Percentiles rank a stretch among this genome's conserved stretches.
Evolutionary conservation across 2,113 vertebrate genomes (phyloP).

Genomic region (Dasypus novemcinctus): DNA sequence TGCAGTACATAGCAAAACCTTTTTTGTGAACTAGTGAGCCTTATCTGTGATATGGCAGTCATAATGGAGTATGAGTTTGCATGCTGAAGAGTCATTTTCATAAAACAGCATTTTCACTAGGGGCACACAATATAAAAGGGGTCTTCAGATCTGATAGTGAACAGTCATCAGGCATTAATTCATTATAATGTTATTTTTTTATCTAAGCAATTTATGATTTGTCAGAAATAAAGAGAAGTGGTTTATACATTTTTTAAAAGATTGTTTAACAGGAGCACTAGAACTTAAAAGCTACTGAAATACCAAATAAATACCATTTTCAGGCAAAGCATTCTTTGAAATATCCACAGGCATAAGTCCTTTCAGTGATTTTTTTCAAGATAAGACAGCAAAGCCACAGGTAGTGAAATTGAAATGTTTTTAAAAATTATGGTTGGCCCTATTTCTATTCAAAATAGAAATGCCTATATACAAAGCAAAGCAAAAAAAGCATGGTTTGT

Average conservation of each 20-base stretch:
- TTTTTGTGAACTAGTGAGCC: conserved; percentile 75
- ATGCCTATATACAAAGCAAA: not conserved
- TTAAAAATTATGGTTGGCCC: not conserved
- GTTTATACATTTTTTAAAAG: conserved; percentile 75
- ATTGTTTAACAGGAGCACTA: conserved; percentile 58
- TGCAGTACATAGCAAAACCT: conserved; percentile 69
- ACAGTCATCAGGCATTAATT: conserved; percentile 77
- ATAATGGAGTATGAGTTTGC: conserved; percentile 77
- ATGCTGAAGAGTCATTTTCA: conserved; percentile 80
- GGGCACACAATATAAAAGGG: conserved; percentile 71
- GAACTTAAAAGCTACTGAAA: conserved; percentile 60
- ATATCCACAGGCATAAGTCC: conserved; percentile 23
- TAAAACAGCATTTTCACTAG: conserved; percentile 79
- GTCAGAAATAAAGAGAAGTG: conserved; percentile 67
- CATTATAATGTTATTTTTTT: conserved; percentile 79
- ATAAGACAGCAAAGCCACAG: not conserved
- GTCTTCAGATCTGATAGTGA: conserved; percentile 76
- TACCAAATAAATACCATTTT: conserved; percentile 71
- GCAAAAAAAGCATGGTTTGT: not conserved
- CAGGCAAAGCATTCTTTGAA: conserved; percentile 44
- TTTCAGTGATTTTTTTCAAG: conserved; percentile 22
- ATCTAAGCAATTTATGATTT: conserved; percentile 76
- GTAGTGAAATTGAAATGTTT: conserved; percentile 16
- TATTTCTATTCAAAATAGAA: conserved; percentile 26
- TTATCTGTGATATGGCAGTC: conserved; percentile 73